A percentile compares a stretch with the other conserved stretches of the same genome.
Evolutionary conservation across 2,113 vertebrate species (phyloP).

Genomic region (Actenoides lindsayi): DNA sequence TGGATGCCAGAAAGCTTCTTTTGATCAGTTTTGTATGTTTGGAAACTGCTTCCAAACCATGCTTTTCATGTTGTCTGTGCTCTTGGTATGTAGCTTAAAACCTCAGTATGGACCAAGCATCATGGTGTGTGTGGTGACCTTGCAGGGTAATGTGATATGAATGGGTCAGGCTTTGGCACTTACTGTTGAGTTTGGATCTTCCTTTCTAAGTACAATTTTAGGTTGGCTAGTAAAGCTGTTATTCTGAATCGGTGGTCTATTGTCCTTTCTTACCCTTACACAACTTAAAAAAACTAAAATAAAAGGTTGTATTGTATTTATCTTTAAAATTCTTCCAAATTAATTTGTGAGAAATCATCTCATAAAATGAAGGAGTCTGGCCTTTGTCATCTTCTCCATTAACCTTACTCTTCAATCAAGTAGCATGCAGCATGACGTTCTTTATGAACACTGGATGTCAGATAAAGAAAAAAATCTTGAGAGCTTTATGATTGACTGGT

Average conservation of each 20-base stretch:
- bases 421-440: not conserved
- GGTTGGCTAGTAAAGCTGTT: not conserved
- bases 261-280: not conserved
- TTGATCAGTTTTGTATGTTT: fast-evolving
- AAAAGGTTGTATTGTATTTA: not conserved
- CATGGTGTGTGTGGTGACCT: not conserved
- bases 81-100: not conserved
- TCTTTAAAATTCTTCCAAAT: not conserved
- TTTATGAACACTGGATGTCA: not conserved
- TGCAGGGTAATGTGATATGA: fast-evolving
- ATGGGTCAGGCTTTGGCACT: fast-evolving
- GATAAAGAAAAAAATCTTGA: not conserved
- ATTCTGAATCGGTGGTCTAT: not conserved
- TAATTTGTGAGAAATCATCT: not conserved
- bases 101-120: not conserved
- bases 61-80: not conserved
- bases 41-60: not conserved
- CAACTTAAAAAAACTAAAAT: not conserved
- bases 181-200: not conserved
- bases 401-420: not conserved
- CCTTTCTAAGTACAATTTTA: not conserved
- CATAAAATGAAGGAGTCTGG: not conserved
- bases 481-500: not conserved
- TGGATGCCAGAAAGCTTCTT: not conserved
- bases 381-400: not conserved